These are phyloP conservation scores for Acanthopagrus latus DNA, from an alignment of 2,797 vertebrate species.

Conservation along the genomic window DNA sequence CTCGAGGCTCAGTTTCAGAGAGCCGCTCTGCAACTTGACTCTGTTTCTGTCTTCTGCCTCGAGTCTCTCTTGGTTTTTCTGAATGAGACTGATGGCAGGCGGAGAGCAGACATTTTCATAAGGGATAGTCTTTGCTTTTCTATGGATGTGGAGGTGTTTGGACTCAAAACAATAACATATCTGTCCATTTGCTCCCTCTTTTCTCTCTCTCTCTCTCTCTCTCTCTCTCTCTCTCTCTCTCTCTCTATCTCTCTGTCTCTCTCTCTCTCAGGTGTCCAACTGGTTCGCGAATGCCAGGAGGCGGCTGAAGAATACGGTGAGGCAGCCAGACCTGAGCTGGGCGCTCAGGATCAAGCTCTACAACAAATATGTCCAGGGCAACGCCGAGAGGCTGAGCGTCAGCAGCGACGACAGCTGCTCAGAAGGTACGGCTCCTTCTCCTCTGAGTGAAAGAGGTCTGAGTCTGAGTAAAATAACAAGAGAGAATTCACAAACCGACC, in stretches of 20 bases:
- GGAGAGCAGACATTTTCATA: constrained; percentile 52
- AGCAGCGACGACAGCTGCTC: constrained; percentile 98
- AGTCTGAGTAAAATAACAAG: neutral
- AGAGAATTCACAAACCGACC: neutral
- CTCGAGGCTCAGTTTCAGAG: constrained; percentile 52
- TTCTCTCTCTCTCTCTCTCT: neutral
- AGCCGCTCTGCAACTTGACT: constrained; percentile 55
- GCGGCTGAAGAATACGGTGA: constrained; percentile 97
- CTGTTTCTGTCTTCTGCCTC: constrained; percentile 39
- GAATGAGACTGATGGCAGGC: constrained; percentile 60
- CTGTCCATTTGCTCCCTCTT: constrained; percentile 51
- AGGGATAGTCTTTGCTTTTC: constrained; percentile 61
- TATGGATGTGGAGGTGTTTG: constrained; percentile 62
- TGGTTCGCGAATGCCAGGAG: constrained; percentile 99
- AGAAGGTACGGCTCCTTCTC: constrained; percentile 88
- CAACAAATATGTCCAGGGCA: constrained; percentile 99
- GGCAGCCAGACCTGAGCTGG: constrained; percentile 98
- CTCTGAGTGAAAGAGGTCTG: neutral
- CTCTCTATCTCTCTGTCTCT: constrained; percentile 8
- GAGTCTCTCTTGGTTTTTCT: constrained; percentile 41
- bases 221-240: too few relatives aligned
- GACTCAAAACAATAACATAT: constrained; percentile 61
- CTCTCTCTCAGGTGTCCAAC: constrained; percentile 91
- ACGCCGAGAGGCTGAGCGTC: constrained; percentile 96
- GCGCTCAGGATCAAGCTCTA: constrained; percentile 98